These are phyloP conservation scores for Ditylenchus dipsaci DNA, from an alignment of 1,140 invertebrate genomes.

Conservation along the genomic window DNA sequence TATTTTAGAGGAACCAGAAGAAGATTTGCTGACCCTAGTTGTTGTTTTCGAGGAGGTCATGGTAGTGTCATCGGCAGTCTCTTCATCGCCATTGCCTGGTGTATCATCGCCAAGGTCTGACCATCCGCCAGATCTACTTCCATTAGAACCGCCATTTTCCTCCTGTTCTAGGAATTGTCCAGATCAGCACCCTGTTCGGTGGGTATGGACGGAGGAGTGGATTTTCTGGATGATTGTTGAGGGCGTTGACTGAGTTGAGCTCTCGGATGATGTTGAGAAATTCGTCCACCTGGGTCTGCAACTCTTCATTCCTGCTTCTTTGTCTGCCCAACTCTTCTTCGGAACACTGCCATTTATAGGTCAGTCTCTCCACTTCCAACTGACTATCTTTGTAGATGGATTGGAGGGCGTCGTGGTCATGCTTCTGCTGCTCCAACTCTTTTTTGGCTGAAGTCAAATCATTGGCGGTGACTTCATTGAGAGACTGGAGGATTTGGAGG, in stretches of 20 bases:
- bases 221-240: background rate
- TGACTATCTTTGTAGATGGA: background rate
- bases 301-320: constrained; percentile 8
- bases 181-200: background rate
- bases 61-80: background rate
- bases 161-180: background rate
- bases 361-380: constrained; percentile 4
- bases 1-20: background rate
- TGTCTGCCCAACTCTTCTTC: background rate
- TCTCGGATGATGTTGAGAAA: constrained; percentile 16
- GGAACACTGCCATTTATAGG: constrained; percentile 1
- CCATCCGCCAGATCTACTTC: constrained; percentile 28
- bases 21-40: too few species aligned
- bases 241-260: constrained; percentile 4
- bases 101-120: constrained; percentile 25
- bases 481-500: background rate
- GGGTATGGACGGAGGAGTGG: background rate
- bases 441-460: background rate
- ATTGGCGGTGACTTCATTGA: background rate
- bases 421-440: background rate
- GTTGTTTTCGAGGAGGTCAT: background rate
- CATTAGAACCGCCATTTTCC: background rate
- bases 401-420: background rate
- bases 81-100: background rate
- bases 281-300: constrained; percentile 17